A percentile compares a stretch with the other conserved stretches of the same genome.
These are phyloP conservation scores for Proales similis DNA, from an alignment of 1,140 invertebrate species.

Conservation along the genomic window DNA sequence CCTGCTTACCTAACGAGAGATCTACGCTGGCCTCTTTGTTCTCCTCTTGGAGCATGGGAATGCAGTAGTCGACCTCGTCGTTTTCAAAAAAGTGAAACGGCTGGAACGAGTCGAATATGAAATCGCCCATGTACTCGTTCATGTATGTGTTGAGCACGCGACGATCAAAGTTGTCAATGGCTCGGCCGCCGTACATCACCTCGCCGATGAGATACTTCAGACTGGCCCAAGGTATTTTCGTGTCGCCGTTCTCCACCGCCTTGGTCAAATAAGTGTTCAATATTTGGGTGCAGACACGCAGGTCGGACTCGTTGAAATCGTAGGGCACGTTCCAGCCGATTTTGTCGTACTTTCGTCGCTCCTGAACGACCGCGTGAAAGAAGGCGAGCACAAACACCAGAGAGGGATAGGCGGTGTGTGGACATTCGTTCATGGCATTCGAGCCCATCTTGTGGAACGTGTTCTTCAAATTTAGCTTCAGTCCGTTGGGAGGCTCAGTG, in stretches of 20 bases:
- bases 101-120: conserved; percentile 78
- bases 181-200: conserved; percentile 83
- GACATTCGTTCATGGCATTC: conserved; percentile 63
- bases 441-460: conserved; percentile 74
- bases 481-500: conserved; percentile 75
- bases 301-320: conserved; percentile 85
- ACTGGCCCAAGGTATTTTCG: conserved; percentile 71
- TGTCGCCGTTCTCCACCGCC: conserved; percentile 58
- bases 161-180: conserved; percentile 79
- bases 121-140: conserved; percentile 86
- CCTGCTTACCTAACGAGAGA: conserved; percentile 45
- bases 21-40: conserved; percentile 53
- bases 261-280: conserved; percentile 72
- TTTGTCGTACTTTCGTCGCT: conserved; percentile 80
- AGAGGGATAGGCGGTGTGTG: conserved; percentile 66
- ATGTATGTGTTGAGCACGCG: conserved; percentile 76
- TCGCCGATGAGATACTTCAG: conserved; percentile 84
- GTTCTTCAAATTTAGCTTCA: conserved; percentile 77
- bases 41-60: conserved; percentile 64
- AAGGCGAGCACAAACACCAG: conserved; percentile 76
- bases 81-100: conserved; percentile 78
- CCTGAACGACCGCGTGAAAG: conserved; percentile 79
- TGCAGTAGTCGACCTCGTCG: conserved; percentile 65
- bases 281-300: conserved; percentile 73
- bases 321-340: conserved; percentile 86